Conservation (phyloP, 2,797 vertebrate genomes). For the Arctocebus calabarensis region DNA sequence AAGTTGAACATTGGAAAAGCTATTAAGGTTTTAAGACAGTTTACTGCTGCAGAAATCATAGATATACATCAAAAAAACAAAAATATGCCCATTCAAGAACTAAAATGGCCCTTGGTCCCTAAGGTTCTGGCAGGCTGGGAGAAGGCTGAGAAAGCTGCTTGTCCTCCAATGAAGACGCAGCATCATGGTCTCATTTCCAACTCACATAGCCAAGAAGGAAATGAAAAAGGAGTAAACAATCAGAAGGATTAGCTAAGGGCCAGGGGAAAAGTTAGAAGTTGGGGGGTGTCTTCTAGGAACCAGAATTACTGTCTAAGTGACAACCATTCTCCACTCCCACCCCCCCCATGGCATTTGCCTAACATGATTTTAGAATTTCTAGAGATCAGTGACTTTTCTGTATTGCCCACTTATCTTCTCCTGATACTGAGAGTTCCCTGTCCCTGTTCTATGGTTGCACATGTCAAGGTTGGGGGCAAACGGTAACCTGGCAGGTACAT, state of each 20-base stretch:
- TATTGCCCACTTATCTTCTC: not conserved
- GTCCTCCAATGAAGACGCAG: not conserved
- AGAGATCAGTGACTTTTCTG: not conserved
- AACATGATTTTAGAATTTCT: not conserved
- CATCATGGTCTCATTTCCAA: not conserved
- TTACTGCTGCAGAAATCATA: not conserved
- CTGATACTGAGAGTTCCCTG: not conserved
- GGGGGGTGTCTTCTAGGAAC: not conserved
- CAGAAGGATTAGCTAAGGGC: not conserved
- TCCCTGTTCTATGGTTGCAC: not conserved
- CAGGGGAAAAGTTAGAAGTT: not conserved
- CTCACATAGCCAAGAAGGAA: not conserved
- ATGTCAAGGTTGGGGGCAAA: not conserved
- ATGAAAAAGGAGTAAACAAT: not conserved
- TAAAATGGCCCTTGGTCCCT: not conserved
- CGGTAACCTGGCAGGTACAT: not conserved
- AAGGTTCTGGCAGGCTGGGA: not conserved
- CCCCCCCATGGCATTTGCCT: not conserved
- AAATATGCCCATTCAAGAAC: not conserved
- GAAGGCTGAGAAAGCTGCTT: not conserved
- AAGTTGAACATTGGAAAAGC: not conserved
- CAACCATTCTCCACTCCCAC: not conserved
- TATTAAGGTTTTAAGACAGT: not conserved
- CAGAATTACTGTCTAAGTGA: not conserved
- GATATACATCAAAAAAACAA: not conserved